Conservation (phyloP, 2,888 invertebrate genomes). For the Dasysyrphus tricinctus region DNA sequence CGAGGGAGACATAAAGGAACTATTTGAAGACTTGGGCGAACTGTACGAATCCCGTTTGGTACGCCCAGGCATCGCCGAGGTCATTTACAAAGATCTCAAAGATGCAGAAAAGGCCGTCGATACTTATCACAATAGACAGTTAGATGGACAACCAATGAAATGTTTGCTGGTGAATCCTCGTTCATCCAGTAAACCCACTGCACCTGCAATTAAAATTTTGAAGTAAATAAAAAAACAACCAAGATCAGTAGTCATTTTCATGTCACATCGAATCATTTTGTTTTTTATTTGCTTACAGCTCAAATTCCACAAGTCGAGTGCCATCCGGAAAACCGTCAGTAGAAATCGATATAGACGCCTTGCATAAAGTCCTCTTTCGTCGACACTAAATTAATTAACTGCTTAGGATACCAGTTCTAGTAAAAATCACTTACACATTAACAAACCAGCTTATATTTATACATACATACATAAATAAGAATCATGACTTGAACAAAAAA, state of each 20-base stretch:
- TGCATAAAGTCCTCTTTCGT: constrained; percentile 83
- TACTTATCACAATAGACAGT: constrained; percentile 95
- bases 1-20: constrained; percentile 95
- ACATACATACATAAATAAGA: constrained; percentile 8
- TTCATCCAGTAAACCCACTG: constrained; percentile 86
- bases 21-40: constrained; percentile 96
- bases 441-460: constrained; percentile 11
- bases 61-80: constrained; percentile 95
- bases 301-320: constrained; percentile 76
- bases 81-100: constrained; percentile 92
- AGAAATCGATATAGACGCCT: constrained; percentile 83
- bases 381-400: constrained; percentile 77
- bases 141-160: constrained; percentile 97
- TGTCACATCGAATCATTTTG: constrained; percentile 4
- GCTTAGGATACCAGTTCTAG: neutral
- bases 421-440: neutral
- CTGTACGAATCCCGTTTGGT: constrained; percentile 92
- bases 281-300: constrained; percentile 29
- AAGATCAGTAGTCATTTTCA: neutral
- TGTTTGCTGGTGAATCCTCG: constrained; percentile 93
- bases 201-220: constrained; percentile 79
- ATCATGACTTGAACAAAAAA: neutral
- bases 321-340: constrained; percentile 79
- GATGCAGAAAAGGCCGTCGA: constrained; percentile 96
- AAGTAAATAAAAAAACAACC: constrained; percentile 76